These are phyloP conservation scores for Ypsolopha scabrella DNA, from an alignment of 2,888 invertebrate genomes.

Conservation along the genomic window DNA sequence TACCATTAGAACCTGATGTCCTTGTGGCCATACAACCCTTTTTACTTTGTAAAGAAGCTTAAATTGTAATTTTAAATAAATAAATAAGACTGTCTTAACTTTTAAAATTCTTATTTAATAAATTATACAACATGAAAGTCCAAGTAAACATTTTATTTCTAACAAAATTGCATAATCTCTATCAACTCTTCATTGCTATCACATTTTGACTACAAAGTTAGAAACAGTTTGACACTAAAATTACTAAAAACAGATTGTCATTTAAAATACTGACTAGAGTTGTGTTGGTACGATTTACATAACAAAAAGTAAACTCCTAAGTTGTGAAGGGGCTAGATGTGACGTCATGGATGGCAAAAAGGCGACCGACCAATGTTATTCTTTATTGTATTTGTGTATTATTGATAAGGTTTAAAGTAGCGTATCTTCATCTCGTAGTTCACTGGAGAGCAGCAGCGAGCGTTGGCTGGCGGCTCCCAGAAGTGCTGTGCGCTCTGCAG, in stretches of 20 bases:
- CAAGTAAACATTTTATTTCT: constrained; percentile 12
- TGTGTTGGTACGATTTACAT: too few relatives aligned
- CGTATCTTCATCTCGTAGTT: constrained; percentile 88
- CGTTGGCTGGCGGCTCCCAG: constrained; percentile 81
- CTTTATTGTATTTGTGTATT: not conserved
- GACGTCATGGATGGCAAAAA: too few relatives aligned
- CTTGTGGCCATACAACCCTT: constrained; percentile 73
- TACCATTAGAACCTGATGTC: constrained; percentile 72
- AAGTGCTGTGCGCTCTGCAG: constrained; percentile 74
- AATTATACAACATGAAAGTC: constrained; percentile 11
- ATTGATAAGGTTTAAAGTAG: constrained; percentile 71
- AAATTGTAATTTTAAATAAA: not conserved
- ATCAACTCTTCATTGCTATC: not conserved
- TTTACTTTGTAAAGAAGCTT: constrained; percentile 73
- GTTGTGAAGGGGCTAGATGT: too few relatives aligned
- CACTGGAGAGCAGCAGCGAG: constrained; percentile 81
- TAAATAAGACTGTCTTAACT: not conserved
- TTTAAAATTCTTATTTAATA: constrained; percentile 1
- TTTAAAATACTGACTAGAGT: too few relatives aligned
- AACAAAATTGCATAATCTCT: not conserved
- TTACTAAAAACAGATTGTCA: too few relatives aligned
- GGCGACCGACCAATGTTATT: too few relatives aligned
- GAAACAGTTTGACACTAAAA: not conserved
- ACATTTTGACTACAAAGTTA: constrained; percentile 1
- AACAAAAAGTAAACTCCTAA: too few relatives aligned